Conservation (phyloP, 1,140 invertebrate genomes). For the Coboldia fuscipes region DNA sequence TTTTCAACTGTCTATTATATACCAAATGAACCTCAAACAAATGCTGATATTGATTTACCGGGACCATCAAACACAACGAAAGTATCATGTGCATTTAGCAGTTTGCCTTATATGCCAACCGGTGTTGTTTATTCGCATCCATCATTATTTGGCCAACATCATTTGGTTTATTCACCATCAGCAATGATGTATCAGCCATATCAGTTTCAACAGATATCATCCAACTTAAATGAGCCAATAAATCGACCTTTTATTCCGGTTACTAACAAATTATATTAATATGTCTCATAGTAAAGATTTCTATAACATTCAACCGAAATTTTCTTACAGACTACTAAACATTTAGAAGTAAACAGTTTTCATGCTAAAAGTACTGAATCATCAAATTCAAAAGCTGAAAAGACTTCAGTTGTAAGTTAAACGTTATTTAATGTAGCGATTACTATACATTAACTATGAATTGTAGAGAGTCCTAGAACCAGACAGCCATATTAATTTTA, state of each 20-base stretch:
- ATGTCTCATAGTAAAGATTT: too few relatives aligned
- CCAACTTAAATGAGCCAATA: neutral
- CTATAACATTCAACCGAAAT: too few relatives aligned
- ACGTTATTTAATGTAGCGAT: too few relatives aligned
- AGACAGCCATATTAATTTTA: too few relatives aligned
- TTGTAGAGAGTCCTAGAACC: too few relatives aligned
- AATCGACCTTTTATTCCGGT: neutral
- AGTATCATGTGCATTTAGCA: too few relatives aligned
- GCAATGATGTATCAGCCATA: slow-evolving; percentile 18
- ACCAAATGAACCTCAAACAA: slow-evolving; percentile 17
- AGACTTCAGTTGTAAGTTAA: too few relatives aligned
- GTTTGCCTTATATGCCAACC: slow-evolving; percentile 31
- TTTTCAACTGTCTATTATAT: slow-evolving; percentile 31
- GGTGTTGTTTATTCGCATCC: slow-evolving; percentile 27
- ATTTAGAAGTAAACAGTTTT: neutral
- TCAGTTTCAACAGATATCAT: slow-evolving; percentile 7
- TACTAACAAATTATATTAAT: too few relatives aligned
- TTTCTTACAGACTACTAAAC: neutral
- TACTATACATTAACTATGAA: too few relatives aligned
- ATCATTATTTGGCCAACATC: slow-evolving; percentile 17
- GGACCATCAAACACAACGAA: too few relatives aligned
- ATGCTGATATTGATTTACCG: neutral
- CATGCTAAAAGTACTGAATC: neutral
- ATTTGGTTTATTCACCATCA: too few relatives aligned
- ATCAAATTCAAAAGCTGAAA: neutral